Evolutionary conservation across 2,113 vertebrate species (phyloP), one percentile per base, ranked within the genome.

Genomic region (Pogona vitticeps): DNA sequence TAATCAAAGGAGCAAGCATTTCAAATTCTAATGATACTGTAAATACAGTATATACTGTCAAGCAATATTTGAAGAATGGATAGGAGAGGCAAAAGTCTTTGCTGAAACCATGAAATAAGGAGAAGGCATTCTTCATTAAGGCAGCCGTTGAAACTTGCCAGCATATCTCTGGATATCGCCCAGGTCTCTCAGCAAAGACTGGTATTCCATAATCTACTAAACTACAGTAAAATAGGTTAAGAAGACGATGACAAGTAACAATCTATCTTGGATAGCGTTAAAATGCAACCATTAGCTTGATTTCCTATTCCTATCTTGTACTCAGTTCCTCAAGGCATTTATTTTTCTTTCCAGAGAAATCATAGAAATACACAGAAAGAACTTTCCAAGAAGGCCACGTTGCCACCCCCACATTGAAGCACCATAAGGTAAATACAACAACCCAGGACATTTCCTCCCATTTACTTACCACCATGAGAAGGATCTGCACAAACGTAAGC

Each of bases 81-180:
- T 88, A 93, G 86, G 87, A 91, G 88, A 94, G 82, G 84, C 91
- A 91, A 84, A 88, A 90, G 91, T 92, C 83, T 91, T 92, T 94
- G 94, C 93, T 90, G 88, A 92, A 92, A 85, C 0, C 0, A 80
- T 78, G 85, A 85, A 89, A 87, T 83, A 88, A 91, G 88, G 76
- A 73, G 89, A 46, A 73, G 76, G 82, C 85, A 88, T 84, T 94
- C 84, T 76, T 73, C 82, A 89, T 84, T 85, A 90, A 92, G 86
- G 88, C 83, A 63, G 52, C 76, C 84, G 59, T 89, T 91, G 72
- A 87, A 92, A 93, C 89, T 94, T 95, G 84, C 88, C 90, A 86
- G 67, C 85, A 80, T 83, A 81, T 90, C 88, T 91, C 89, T 89
- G 88, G 68, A 84, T 91, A 85, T 88, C 82, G 87, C 86, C 86